Percentiles rank a stretch among this genome's conserved stretches.
phyloP scores from a whole-genome alignment of 2,113 vertebrate species.

The Ranitomeya imitator region DNA sequence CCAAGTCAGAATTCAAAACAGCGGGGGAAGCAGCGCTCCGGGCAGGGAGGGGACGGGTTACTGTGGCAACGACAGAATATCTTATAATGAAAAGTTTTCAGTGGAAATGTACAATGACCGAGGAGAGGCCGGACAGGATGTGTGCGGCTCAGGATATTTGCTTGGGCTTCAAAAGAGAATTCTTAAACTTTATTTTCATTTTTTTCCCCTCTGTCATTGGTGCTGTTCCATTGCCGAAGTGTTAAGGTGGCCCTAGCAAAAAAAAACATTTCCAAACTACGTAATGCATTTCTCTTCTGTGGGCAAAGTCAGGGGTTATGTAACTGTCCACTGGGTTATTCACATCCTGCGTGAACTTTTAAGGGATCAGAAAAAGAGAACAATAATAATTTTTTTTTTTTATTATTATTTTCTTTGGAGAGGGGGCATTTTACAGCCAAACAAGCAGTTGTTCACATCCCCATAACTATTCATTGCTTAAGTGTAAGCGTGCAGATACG shows the following conservation, averaged over 20 bases:
- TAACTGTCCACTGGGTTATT: not conserved
- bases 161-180: constrained; percentile 22
- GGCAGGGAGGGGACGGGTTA: constrained; percentile 49
- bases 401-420: not conserved
- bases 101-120: constrained; percentile 38
- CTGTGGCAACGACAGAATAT: constrained; percentile 8
- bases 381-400: not conserved
- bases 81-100: constrained; percentile 53
- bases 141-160: constrained; percentile 41
- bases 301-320: constrained; percentile 15
- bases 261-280: constrained; percentile 6
- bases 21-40: constrained; percentile 57
- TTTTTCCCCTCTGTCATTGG: not conserved
- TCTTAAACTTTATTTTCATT: not conserved
- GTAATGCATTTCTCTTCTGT: constrained; percentile 16
- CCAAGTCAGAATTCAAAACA: constrained; percentile 57
- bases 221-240: constrained; percentile 2
- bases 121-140: constrained; percentile 10
- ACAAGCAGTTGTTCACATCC: not conserved
- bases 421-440: not conserved
- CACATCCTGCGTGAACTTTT: not conserved
- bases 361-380: not conserved
- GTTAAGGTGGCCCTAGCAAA: constrained; percentile 19
- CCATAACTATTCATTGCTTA: too few species aligned
- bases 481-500: too few species aligned